Base-by-base conservation (phyloP, 2,113 vertebrate genomes). In the Excalfactoria chinensis region DNA sequence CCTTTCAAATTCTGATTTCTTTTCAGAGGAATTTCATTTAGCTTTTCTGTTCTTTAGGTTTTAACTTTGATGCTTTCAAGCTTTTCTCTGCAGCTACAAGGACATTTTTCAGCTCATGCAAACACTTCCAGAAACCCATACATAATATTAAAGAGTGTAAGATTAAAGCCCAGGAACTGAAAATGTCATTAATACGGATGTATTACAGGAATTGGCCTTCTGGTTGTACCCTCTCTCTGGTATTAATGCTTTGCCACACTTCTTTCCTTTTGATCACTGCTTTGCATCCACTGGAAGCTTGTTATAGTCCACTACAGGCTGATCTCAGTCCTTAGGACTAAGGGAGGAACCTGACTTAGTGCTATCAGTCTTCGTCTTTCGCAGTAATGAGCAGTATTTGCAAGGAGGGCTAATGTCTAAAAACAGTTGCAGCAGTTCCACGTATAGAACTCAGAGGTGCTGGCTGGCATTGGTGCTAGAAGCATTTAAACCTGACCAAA, bases 1-100 rank as follows among this genome's bases (percentile, higher is more conserved):
- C 72, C 60, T 88, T 93, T 91, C n/a, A 76, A 83, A 79, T 85
- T 71, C 72, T 55, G 43, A 55, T 84, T 83, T 93, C 44, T 87
- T 87, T 84, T 73, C 60, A 88, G 51, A 74, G 32, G 88, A 66
- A 74, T 32, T 84, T 94, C 37, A 80, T 72, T 71, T 80, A 40
- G 26, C 26, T 37, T 66, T 89, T 76, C 37, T 71, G 25, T 58
- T 67, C 43, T 62, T 75, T 40, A 77, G 48, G 62, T 86, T 68
- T 43, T 81, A 41, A 66, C 30, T 18, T 53, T 93, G 46, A 64
- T 23, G 35, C 77, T 62, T 86, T 84, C 51, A 71, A 53, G 80
- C 59, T 91, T 85, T 91, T 60, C 82, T 76, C 3, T n/a, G 32
- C 14, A 76, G 62, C 60, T 70, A 58, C 84, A 80, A 73, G 72